Conservation (phyloP, 2,797 vertebrate species). For the Furcifer pardalis region DNA sequence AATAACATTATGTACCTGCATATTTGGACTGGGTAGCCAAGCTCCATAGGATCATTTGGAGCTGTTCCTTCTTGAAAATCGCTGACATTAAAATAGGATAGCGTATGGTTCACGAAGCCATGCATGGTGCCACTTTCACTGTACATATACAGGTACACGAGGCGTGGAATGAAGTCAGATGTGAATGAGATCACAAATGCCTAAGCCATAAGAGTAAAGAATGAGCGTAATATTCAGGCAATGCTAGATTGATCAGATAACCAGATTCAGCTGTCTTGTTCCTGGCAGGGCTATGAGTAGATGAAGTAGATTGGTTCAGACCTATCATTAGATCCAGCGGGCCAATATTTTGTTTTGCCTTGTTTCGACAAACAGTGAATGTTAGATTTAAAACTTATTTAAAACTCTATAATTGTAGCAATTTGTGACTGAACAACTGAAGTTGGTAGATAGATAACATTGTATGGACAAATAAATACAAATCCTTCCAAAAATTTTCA, state of each 20-base stretch:
- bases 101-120: slow-evolving; percentile 93
- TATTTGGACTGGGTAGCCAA: slow-evolving; percentile 85
- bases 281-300: not conserved
- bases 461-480: not conserved
- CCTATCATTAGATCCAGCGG: not conserved
- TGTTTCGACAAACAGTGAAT: not conserved
- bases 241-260: slow-evolving; percentile 22
- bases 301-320: not conserved
- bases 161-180: slow-evolving; percentile 97
- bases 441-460: not conserved
- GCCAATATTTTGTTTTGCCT: not conserved
- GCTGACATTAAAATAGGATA: slow-evolving; percentile 93
- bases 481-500: not conserved
- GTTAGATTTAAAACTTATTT: not conserved
- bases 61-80: slow-evolving; percentile 89
- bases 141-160: slow-evolving; percentile 96
- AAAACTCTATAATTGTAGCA: rapidly evolving
- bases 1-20: slow-evolving; percentile 85
- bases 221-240: slow-evolving; percentile 56
- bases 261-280: not conserved
- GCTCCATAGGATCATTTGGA: slow-evolving; percentile 81
- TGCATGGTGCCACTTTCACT: slow-evolving; percentile 93
- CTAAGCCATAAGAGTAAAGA: slow-evolving; percentile 76
- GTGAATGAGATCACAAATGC: slow-evolving; percentile 98
- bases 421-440: not conserved